Base-by-base conservation (phyloP, 2,888 invertebrate genomes). In the Drosophila melanosoma region DNA sequence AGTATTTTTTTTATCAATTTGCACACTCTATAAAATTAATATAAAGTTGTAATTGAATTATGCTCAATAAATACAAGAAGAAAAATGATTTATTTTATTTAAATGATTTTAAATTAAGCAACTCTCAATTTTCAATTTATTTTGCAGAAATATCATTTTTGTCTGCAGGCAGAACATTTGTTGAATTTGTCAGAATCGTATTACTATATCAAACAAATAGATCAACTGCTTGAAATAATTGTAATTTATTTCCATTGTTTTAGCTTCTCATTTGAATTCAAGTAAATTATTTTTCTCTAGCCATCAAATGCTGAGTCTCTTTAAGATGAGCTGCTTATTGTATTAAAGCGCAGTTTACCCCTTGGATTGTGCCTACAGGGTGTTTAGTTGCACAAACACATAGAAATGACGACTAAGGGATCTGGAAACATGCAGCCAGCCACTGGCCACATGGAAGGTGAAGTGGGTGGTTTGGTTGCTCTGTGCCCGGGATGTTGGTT, bases 341-440 rank as follows among this genome's bases (percentile, higher is more conserved):
- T 26, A 45, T 45, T 15, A 23, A 49, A 11, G 29, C 3, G 29
- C 29, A 57, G n/a, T n/a, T 40, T 20, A 60, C 48, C 69, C 71
- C 17, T 70, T 15, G 15, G 4, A 20, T 29, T 36, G 1, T 58
- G 42, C 52, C 35, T 52, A 51, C 64, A 77, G 78, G 67, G 76
- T 80, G 76, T 76, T 49, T 51, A 23, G 51, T 59, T 59, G 42
- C 68, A 62, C 78, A 80, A 81, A 68, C 81, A 79, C 69, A 71
- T 65, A 72, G 76, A 71, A 72, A 69, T 65, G 75, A 75, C 69
- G 79, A 69, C 69, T 74, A 45, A 63, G 42, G 65, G 58, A 64
- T 75, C 76, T 72, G 59, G 56, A 62, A 71, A 71, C 69, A 70
- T 77, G 68, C 81, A 80, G 54, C 40, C 64, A 29, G 48, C 42